Percentiles rank a stretch among this genome's conserved stretches.
phyloP scores from a whole-genome alignment of 2,888 invertebrate species.

The Chesias legatella region DNA sequence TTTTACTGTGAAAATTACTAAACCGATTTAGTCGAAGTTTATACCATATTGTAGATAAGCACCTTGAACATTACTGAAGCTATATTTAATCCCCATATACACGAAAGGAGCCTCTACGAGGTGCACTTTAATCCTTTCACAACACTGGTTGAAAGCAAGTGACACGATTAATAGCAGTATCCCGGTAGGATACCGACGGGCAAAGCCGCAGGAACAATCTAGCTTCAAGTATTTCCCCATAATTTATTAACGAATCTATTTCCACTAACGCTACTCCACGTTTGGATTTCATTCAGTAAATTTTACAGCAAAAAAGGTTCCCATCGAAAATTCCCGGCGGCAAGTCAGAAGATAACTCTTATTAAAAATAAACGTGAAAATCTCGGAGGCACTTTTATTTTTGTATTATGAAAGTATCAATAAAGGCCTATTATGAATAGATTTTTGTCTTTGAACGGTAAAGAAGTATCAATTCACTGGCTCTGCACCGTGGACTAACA shows the following conservation, averaged over 20 bases:
- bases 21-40: no score
- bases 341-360: slow-evolving; percentile 15
- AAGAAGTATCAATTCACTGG: slow-evolving; percentile 41
- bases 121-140: no score
- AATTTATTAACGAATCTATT: background rate
- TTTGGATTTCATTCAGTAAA: slow-evolving; percentile 10
- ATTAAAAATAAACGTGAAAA: slow-evolving; percentile 19
- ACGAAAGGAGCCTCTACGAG: no score
- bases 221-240: background rate
- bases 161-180: no score
- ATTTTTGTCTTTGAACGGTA: slow-evolving; percentile 32
- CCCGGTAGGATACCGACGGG: no score
- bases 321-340: slow-evolving; percentile 14
- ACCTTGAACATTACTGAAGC: no score
- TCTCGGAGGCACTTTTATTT: slow-evolving; percentile 25
- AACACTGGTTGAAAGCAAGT: no score
- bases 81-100: no score
- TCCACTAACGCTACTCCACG: background rate
- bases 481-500: slow-evolving; percentile 36
- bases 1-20: no score
- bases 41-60: no score
- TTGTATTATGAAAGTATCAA: slow-evolving; percentile 33
- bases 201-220: no score
- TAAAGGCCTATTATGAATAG: slow-evolving; percentile 36
- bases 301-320: slow-evolving; percentile 15